Base-by-base conservation (phyloP, 2,797 vertebrate species). In the Caiman crocodilus region DNA sequence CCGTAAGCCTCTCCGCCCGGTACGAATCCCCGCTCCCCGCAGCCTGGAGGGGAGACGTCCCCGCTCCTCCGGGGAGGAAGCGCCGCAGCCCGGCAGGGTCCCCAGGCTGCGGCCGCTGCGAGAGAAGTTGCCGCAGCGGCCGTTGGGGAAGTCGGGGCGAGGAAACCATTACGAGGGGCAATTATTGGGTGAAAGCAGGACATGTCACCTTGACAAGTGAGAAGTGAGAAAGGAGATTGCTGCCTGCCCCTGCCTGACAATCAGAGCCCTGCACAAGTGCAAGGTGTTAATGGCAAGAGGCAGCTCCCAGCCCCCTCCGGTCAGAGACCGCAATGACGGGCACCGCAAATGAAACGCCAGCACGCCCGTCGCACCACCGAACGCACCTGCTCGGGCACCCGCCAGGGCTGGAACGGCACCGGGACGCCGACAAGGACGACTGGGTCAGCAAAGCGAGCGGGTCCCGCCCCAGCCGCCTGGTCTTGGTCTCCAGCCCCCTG, bases 241-340 rank as follows among this genome's bases (percentile, higher is more conserved):
- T 3, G 0, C 20, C 74, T 1, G 0, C 6, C 63, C 50, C 77
- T 10, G 71, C 55, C n/a, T 16, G 1, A 0, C 78, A 15, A 14
- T 2, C 2, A 1, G 30, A 91, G 73, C 18, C 30, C 77, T 30
- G 2, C 78, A 14, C 59, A 21, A 1, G 1, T 1, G 5, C 20
- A 4, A 89, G 92, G 92, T 73, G 88, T 77, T 73, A 85, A 91
- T 55, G 87, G 63, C 1, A 77, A 82, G 78, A 3, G 0, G 13
- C 60, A 21, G 50, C 25, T 15, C 75, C 75, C 59, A 65, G 15
- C 4, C 65, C 59, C n/a, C 42, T 61, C 76, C 91, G 71, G 26
- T 18, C 55, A 28, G 79, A 32, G 2, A 16, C 75, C 85, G 74
- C 59, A 1, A 4, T 0, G 0, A 69, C 4, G 55, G 56, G 18